Base-by-base conservation (phyloP, 2,797 vertebrate species). In the Melopsittacus undulatus region DNA sequence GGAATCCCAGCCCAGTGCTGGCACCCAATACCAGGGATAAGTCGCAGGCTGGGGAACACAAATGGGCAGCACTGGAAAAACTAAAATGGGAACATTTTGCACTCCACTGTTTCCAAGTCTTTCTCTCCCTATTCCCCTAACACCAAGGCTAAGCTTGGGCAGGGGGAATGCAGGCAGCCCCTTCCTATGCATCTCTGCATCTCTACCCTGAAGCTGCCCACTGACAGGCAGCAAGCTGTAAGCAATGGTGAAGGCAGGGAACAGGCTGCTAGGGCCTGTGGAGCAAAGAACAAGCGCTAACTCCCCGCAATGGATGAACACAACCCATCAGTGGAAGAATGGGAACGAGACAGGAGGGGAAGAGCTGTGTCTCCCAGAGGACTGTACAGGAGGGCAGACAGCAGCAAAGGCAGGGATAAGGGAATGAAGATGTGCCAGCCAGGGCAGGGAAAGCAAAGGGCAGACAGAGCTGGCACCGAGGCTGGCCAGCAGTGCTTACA, bases 321-420 rank as follows among this genome's bases (percentile, higher is more conserved):
- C 11, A 22, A 46, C 16, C 0, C 1, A 75, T 57, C 0, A 0
- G 36, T 3, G 5, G n/a, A 52, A 38, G 32, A 89, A 45, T 0
- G 1, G 45, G 38, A 70, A 61, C 21, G 40, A 75, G 32, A 36
- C 0, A 3, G 54, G 38, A 80, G 40, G 30, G 48, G 38, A 46
- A 61, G 49, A 75, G 75, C 18, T 7, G 1, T 2, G 13, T 8
- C 5, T 67, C 66, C 26, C 19, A 2, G 23, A 27, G 34, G 46
- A 54, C 0, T n/a, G n/a, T 3, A 6, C 0, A n/a, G 38, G 20
- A 24, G 69, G 9, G 8, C 32, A 24, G 57, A 51, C 72, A 64
- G 72, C 22, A 11, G 34, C 0, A 20, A 30, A 40, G 51, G 29
- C 54, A 72, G 72, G 29, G 75, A 34, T 0, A 1, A 4, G 2